Base-by-base conservation (phyloP, 2,113 vertebrate genomes). In the Oxyura jamaicensis region DNA sequence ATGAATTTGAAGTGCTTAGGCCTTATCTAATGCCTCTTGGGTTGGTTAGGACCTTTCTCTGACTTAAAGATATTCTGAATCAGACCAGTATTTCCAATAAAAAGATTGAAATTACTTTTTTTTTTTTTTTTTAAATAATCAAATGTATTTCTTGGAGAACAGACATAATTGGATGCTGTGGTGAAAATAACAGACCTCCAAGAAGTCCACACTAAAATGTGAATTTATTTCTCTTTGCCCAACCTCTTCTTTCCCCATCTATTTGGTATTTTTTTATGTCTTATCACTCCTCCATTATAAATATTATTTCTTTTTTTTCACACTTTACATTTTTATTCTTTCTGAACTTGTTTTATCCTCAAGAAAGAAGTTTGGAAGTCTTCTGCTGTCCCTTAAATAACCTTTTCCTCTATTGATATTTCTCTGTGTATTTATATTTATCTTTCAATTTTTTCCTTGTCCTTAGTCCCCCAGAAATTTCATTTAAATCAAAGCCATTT, bases 401-500 rank as follows among this genome's bases (percentile, higher is more conserved):
- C 13, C 31, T 91, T 42, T 62, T 69, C 5, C 7, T 80, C 53
- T 82, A 62, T 58, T 67, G 42, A 48, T 33, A 69, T 91, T 94
- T 91, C 39, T 78, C 41, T 41, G 10, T 73, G 20, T 50, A 79
- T 87, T 79, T 78, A 28, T 52, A 67, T 85, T 84, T 59, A 22
- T 35, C n/a, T 74, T 94, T 73, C 28, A 35, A 26, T 28, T 22
- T 80, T 81, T 78, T 67, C 26, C 33, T 80, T 67, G n/a, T 83
- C 33, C 36, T 80, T 69, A 56, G 59, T 93, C 26, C 20, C 62
- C 39, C 60, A 72, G n/a, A 86, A 86, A 83, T 93, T 65, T 83
- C 72, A 68, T 88, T 93, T 56, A 78, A 63, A 81, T 91, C 91
- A 90, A 85, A 83, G 41, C 28, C 25, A 77, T 42, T 95, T 78